phyloP scores from a whole-genome alignment of 2,888 invertebrate genomes.

The Eretmocerus hayati region DNA sequence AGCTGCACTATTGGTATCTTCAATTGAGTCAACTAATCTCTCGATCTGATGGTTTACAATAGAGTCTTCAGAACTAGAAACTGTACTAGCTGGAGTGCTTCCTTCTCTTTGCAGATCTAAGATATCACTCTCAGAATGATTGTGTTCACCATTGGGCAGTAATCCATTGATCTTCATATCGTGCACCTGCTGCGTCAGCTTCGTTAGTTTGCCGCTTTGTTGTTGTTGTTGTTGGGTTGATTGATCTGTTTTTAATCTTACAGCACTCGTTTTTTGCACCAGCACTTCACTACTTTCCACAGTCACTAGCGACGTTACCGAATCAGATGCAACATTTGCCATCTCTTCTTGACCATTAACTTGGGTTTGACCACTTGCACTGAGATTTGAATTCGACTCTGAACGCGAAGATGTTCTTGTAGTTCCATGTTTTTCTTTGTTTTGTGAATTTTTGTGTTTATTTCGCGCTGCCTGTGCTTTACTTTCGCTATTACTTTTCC shows the following conservation, averaged over 20 bases:
- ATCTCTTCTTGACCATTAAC: constrained; percentile 37
- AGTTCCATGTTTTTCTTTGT: constrained; percentile 41
- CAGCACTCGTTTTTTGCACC: constrained; percentile 33
- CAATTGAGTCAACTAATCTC: constrained; percentile 32
- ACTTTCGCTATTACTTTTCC: constrained; percentile 44
- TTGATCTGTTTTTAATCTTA: constrained; percentile 30
- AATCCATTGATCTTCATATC: constrained; percentile 27
- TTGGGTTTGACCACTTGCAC: constrained; percentile 26
- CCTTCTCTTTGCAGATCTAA: constrained; percentile 41
- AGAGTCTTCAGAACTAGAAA: constrained; percentile 42
- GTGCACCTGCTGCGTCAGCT: constrained; percentile 31
- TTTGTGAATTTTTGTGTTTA: constrained; percentile 50
- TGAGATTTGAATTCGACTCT: constrained; percentile 40
- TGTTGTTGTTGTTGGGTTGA: constrained; percentile 21
- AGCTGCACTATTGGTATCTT: constrained; percentile 35
- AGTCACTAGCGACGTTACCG: constrained; percentile 12
- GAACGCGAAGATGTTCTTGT: constrained; percentile 42
- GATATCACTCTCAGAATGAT: constrained; percentile 32
- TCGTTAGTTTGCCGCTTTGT: constrained; percentile 26
- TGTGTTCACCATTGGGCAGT: constrained; percentile 34
- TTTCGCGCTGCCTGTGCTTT: constrained; percentile 51
- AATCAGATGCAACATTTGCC: constrained; percentile 19
- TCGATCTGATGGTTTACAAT: constrained; percentile 35
- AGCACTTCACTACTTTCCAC: constrained; percentile 28
- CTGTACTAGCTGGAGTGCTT: constrained; percentile 42